Percentiles rank a stretch among this genome's conserved stretches.
Conservation (phyloP, 2,888 invertebrate species). For the Cosmopolites sordidus region DNA sequence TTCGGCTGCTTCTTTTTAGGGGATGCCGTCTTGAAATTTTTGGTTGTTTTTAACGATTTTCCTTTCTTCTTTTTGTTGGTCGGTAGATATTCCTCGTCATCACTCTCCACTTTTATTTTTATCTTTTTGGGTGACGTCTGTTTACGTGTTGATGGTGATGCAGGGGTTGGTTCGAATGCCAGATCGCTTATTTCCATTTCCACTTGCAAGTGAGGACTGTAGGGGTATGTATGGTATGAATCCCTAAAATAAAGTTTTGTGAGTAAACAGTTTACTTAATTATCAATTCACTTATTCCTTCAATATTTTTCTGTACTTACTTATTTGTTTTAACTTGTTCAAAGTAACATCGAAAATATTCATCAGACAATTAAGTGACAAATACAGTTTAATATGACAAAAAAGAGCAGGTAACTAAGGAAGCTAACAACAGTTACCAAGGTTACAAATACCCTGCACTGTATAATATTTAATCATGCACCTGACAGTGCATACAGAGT, state of each 20-base stretch:
- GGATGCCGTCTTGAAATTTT: neutral
- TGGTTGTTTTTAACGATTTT: neutral
- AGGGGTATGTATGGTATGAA: conserved; percentile 2
- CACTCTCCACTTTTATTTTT: conserved; percentile 23
- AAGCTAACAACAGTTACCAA: no score
- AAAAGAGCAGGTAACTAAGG: no score
- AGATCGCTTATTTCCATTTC: conserved; percentile 31
- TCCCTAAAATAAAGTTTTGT: conserved; percentile 30
- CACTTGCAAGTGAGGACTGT: conserved; percentile 28
- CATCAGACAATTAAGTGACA: no score
- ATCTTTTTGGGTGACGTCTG: conserved; percentile 14
- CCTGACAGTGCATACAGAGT: no score
- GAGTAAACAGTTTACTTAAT: no score
- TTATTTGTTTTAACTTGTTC: no score
- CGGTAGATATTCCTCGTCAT: conserved; percentile 27
- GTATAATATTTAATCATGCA: no score
- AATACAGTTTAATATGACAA: no score
- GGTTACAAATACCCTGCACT: no score
- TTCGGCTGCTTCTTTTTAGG: conserved; percentile 14
- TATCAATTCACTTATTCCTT: no score
- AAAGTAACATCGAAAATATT: no score
- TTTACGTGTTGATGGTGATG: conserved; percentile 2
- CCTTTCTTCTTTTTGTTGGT: conserved; percentile 23
- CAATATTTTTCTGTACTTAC: no score
- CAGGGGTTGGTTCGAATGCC: conserved; percentile 14